phyloP scores from a whole-genome alignment of 2,888 invertebrate species.

The Sicus ferrugineus region DNA sequence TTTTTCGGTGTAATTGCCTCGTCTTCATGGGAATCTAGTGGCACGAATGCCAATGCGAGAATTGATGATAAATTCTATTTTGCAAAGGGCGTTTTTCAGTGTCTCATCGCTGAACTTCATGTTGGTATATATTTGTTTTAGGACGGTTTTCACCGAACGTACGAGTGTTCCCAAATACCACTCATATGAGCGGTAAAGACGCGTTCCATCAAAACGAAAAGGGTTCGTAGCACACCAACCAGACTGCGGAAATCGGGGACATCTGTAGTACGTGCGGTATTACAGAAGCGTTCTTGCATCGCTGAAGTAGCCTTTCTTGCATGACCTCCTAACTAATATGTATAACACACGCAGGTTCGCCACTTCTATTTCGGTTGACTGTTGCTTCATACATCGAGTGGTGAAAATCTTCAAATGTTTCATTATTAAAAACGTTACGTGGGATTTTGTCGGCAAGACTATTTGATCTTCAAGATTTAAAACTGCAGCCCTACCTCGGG shows the following conservation, averaged over 20 bases:
- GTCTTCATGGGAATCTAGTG: slow-evolving; percentile 37
- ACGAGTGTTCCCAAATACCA: slow-evolving; percentile 37
- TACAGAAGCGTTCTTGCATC: no score
- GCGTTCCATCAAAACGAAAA: no score
- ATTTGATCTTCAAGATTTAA: slow-evolving; percentile 1
- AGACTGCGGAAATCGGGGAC: neutral
- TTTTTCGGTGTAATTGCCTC: slow-evolving; percentile 42
- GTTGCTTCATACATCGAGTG: neutral
- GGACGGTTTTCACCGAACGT: slow-evolving; percentile 29
- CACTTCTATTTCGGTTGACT: neutral
- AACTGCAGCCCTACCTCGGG: neutral
- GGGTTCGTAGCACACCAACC: no score
- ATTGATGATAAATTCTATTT: slow-evolving; percentile 40
- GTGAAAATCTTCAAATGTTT: neutral
- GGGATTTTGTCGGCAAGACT: neutral
- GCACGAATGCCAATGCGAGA: slow-evolving; percentile 40
- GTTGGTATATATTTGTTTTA: slow-evolving; percentile 32
- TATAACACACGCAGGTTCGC: no score
- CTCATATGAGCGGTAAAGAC: slow-evolving; percentile 40
- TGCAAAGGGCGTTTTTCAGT: slow-evolving; percentile 36
- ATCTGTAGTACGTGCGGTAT: no score
- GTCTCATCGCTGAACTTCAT: slow-evolving; percentile 39
- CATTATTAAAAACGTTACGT: neutral
- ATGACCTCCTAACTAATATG: no score
- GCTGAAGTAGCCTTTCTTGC: no score